phyloP scores from a whole-genome alignment of 2,113 vertebrate species.

The Bubo blakistoni region DNA sequence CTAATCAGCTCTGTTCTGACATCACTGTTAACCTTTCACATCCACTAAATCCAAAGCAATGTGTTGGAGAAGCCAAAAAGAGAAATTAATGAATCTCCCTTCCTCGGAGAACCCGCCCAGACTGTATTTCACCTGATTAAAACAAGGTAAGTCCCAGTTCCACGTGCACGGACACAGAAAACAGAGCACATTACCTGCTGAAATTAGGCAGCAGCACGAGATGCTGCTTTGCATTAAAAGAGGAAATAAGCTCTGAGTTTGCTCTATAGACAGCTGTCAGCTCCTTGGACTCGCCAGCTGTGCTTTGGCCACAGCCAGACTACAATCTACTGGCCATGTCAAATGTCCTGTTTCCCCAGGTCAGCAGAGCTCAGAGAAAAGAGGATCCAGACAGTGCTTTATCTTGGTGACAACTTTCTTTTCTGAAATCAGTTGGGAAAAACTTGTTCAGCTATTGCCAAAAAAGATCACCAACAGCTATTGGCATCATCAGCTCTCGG shows the following conservation, averaged over 20 bases:
- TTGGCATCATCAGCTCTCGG: not conserved
- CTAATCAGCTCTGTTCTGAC: not conserved
- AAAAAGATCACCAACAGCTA: constrained; percentile 11
- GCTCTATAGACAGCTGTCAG: not conserved
- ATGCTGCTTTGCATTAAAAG: not conserved
- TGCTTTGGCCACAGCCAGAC: not conserved
- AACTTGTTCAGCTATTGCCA: constrained; percentile 13
- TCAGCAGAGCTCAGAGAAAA: not conserved
- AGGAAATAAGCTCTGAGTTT: not conserved
- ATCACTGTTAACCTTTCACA: not conserved
- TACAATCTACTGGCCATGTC: not conserved
- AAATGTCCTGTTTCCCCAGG: not conserved
- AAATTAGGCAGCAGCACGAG: not conserved
- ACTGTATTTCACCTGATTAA: not conserved
- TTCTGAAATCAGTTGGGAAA: not conserved
- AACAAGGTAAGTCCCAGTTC: not conserved
- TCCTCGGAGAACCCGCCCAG: not conserved
- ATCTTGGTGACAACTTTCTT: constrained; percentile 18
- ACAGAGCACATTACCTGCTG: not conserved
- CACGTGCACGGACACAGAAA: not conserved
- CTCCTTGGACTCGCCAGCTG: not conserved
- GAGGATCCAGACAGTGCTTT: constrained; percentile 3
- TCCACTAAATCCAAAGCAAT: not conserved
- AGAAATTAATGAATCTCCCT: not conserved
- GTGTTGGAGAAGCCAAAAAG: not conserved